These are phyloP conservation scores for Pyrocoelia pectoralis DNA, from an alignment of 2,888 invertebrate species.

Conservation along the genomic window DNA sequence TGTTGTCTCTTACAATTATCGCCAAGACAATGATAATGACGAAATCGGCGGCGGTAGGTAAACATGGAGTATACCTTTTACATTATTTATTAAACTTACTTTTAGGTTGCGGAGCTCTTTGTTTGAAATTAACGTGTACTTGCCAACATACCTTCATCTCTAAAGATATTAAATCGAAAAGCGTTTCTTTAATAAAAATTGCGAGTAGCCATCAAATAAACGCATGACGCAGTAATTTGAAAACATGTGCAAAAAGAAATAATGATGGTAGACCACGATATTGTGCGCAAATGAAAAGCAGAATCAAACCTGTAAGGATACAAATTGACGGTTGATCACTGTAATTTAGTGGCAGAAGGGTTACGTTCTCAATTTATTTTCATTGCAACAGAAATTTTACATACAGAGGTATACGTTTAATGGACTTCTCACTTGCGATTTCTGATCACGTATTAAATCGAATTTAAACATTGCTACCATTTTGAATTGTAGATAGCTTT, in stretches of 20 bases:
- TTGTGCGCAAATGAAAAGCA: constrained; percentile 26
- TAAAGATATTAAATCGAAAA: too few species aligned
- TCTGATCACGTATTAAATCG: constrained; percentile 32
- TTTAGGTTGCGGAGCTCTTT: too few species aligned
- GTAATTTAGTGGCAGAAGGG: constrained; percentile 32
- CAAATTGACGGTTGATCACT: constrained; percentile 32
- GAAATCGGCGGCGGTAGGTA: too few species aligned
- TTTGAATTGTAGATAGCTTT: too few species aligned
- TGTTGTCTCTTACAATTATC: too few species aligned
- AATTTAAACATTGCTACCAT: constrained; percentile 16
- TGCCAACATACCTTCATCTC: too few species aligned
- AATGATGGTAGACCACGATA: constrained; percentile 30
- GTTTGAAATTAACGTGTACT: too few species aligned
- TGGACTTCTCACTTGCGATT: constrained; percentile 18
- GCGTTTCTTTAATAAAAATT: constrained; percentile 18
- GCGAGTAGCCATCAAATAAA: constrained; percentile 8
- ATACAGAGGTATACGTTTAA: constrained; percentile 20
- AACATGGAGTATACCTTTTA: too few species aligned
- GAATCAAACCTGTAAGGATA: constrained; percentile 28
- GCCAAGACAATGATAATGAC: too few species aligned
- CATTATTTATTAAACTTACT: too few species aligned
- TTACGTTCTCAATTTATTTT: constrained; percentile 33
- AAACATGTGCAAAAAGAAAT: constrained; percentile 26
- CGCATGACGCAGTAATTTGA: constrained; percentile 24
- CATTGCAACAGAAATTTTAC: constrained; percentile 15